Evolutionary conservation across 2,113 vertebrate genomes (phyloP).

Genomic region (Malurus melanocephalus): DNA sequence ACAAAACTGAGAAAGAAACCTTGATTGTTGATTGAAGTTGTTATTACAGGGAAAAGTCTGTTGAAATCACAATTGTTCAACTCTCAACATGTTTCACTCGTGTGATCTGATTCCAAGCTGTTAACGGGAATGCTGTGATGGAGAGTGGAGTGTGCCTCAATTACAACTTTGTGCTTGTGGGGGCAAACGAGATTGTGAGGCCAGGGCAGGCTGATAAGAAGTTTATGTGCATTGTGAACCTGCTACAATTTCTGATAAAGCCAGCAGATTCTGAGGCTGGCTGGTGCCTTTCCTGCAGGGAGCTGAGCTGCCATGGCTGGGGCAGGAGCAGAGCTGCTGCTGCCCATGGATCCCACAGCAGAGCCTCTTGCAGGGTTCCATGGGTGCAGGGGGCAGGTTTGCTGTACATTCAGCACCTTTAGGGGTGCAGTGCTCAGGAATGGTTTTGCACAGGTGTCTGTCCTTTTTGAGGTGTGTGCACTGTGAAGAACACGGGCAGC

Average conservation of each 20-base stretch:
- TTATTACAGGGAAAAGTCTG: background rate
- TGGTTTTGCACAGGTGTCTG: background rate
- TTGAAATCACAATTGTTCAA: constrained; percentile 23
- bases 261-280: too few relatives aligned
- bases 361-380: accelerated
- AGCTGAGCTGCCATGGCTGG: background rate
- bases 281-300: too few relatives aligned
- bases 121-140: background rate
- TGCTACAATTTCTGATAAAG: background rate
- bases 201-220: background rate
- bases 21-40: constrained; percentile 43
- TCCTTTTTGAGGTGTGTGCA: background rate
- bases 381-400: background rate
- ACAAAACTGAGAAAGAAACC: constrained; percentile 51
- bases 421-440: background rate
- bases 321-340: background rate
- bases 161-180: accelerated
- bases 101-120: background rate
- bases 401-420: accelerated
- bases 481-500: background rate
- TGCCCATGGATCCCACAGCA: background rate
- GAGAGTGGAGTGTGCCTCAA: background rate
- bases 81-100: background rate
- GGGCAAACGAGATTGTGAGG: background rate
- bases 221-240: background rate